These are phyloP conservation scores for Danio aesculapii DNA, from an alignment of 2,797 vertebrate species.

Conservation along the genomic window DNA sequence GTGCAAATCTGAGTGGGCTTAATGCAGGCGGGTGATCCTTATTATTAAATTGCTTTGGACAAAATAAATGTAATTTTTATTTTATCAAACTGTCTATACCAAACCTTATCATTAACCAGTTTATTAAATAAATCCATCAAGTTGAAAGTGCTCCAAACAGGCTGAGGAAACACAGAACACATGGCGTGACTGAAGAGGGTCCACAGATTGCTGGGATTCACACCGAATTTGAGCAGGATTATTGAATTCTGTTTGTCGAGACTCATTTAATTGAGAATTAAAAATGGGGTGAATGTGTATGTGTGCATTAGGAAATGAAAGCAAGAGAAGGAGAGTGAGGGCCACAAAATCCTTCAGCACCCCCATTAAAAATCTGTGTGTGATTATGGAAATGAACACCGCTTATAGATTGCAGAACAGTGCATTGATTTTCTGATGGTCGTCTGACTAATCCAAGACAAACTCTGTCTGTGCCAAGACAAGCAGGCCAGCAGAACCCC, in stretches of 20 bases:
- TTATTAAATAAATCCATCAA: background rate
- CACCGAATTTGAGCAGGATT: constrained; percentile 53
- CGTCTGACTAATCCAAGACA: constrained; percentile 52
- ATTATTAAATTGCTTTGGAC: too few species aligned
- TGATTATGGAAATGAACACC: constrained; percentile 53
- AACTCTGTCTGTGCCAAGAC: constrained; percentile 57
- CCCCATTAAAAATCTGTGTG: constrained; percentile 46
- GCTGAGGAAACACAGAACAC: constrained; percentile 18
- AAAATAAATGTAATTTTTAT: too few species aligned
- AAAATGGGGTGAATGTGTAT: constrained; percentile 4
- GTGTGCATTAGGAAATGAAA: constrained; percentile 35
- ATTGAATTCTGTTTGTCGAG: constrained; percentile 45
- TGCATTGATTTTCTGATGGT: constrained; percentile 61
- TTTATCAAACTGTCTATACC: too few species aligned
- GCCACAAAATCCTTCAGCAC: constrained; percentile 20
- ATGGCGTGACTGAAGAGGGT: constrained; percentile 44
- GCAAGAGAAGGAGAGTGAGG: background rate
- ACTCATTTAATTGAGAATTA: constrained; percentile 36
- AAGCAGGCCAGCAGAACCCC: constrained; percentile 50
- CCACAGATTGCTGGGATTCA: constrained; percentile 41
- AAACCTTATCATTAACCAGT: too few species aligned
- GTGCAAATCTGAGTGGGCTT: too few species aligned
- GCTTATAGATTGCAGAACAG: constrained; percentile 48
- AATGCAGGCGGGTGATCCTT: too few species aligned
- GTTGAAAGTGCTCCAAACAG: background rate